Base-by-base conservation (phyloP, 2,113 vertebrate species). In the Hypanus sabinus region DNA sequence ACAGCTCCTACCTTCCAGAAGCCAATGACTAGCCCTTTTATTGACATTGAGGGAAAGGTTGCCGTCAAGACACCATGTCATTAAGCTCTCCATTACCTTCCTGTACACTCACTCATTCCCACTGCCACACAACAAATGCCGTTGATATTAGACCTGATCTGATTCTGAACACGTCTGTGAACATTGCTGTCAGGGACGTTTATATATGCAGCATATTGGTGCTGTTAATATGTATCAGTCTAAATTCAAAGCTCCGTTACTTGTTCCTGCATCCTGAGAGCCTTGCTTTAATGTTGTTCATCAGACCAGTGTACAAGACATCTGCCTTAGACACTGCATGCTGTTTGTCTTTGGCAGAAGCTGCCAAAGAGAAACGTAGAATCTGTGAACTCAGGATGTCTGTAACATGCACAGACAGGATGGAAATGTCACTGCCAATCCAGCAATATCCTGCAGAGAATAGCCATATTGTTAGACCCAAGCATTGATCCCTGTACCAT, bases 391-490 rank as follows among this genome's bases (percentile, higher is more conserved):
- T 88, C 85, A 88, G 57, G n/a, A 18, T 65, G 57, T 65, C 57
- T 27, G 14, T 88, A 65, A 88, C 30, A 5, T 88, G 57, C 27
- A 88, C 60, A 88, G 60, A 88, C 30, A n/a, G 85, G 12, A 60
- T 88, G 14, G 85, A 62, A 88, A n/a, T n/a, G 30, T 33, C 27
- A 88, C 57, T 88, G 57, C 30, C 46, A 60, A 65, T 88, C 57
- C 85, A 65, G 27, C 30, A 30, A 33, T 88, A 18, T 14, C n/a
- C 85, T 62, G 30, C 14, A 33, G 12, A 88, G 30, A 88, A 88
- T 88, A 16, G 57, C 57, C 57, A 88, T 12, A 88, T 88, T 88
- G 85, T 88, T 88, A 88, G 57, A 88, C 85, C 30, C 14, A 65
- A 33, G 65, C 30, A 88, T 6, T 5, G n/a, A 10, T 14, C 27